Evolutionary conservation across 2,888 invertebrate genomes (phyloP).

Genomic region (Neria commutata): DNA sequence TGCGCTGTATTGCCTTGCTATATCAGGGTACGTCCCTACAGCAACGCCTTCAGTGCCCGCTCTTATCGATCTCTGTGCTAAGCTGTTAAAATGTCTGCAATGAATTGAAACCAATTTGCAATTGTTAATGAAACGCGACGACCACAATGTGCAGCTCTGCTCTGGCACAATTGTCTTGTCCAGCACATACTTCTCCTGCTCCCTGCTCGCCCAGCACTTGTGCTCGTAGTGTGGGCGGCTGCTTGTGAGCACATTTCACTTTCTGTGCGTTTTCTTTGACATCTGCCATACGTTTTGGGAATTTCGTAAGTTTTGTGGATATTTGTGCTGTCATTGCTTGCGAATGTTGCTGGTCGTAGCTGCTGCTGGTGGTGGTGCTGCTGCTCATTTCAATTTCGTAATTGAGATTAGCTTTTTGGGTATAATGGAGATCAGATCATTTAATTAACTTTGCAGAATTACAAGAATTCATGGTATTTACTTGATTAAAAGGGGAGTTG

Average conservation of each 20-base stretch:
- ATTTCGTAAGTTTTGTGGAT: constrained; percentile 28
- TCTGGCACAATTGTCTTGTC: not conserved
- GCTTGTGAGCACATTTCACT: constrained; percentile 45
- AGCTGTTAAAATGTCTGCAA: constrained; percentile 35
- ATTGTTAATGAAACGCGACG: constrained; percentile 53
- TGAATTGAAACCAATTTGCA: constrained; percentile 53
- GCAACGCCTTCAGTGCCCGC: constrained; percentile 26
- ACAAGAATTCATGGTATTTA: constrained; percentile 30
- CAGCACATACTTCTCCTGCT: not conserved
- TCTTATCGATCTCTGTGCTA: constrained; percentile 23
- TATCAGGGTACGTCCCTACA: constrained; percentile 25
- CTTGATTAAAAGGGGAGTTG: constrained; percentile 43
- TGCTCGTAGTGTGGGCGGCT: constrained; percentile 36
- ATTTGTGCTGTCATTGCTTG: constrained; percentile 6
- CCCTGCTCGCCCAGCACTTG: constrained; percentile 8
- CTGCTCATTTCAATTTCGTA: constrained; percentile 57
- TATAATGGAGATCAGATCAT: constrained; percentile 58
- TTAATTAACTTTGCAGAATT: constrained; percentile 55
- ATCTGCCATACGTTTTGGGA: constrained; percentile 46
- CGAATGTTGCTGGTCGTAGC: constrained; percentile 15
- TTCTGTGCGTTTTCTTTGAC: constrained; percentile 49
- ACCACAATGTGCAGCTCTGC: constrained; percentile 36
- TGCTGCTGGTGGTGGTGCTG: constrained; percentile 15
- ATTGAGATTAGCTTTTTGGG: constrained; percentile 56
- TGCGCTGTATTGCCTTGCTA: constrained; percentile 17